Base-by-base conservation (phyloP, 2,797 vertebrate species). In the Amazona finschi region DNA sequence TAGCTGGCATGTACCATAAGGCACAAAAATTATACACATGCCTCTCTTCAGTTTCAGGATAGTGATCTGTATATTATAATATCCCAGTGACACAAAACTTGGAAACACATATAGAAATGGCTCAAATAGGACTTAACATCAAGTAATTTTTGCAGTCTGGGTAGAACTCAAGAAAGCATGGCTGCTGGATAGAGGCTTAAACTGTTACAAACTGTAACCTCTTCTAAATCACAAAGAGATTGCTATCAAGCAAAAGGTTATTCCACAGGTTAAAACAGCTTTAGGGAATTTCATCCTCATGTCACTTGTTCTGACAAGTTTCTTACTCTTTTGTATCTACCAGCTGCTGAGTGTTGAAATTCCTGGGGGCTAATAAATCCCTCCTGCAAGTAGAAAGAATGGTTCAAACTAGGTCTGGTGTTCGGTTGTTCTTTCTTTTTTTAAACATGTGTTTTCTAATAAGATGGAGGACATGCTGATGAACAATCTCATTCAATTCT, bases 261-360 rank as follows among this genome's bases (percentile, higher is more conserved):
- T 65, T 85, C 24, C 64, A 93, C 85, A 95, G 47, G 87, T 74
- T 91, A 77, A 92, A 89, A 93, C 67, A 92, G 60, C 87, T 72
- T 72, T 64, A 82, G 39, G 30, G 73, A 92, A 93, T 95, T 95
- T 79, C 67, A 95, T 74, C 58, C 57, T 71, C 2, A 2, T 50
- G 39, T 91, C 85, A 88, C 15, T 28, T 72, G 83, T 78, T 84
- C 86, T 85, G 61, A 91, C 89, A 96, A 75, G 82, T 78, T 87
- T 81, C 39, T 93, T 92, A 50, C 18, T 39, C 31, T 85, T 94
- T 85, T 53, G 55, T 66, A 79, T 46, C 62, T 65, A 71, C 33
- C 66, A 88, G 49, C 22, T 87, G 58, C 74, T 91, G 39, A 80
- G n/a, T 52, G 53, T 33, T 92, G 39, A 61, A 88, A n/a, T 85